Percentiles rank a stretch among this genome's conserved stretches.
These are phyloP conservation scores for Cheilosia vernalis DNA, from an alignment of 2,888 invertebrate genomes.

Conservation along the genomic window DNA sequence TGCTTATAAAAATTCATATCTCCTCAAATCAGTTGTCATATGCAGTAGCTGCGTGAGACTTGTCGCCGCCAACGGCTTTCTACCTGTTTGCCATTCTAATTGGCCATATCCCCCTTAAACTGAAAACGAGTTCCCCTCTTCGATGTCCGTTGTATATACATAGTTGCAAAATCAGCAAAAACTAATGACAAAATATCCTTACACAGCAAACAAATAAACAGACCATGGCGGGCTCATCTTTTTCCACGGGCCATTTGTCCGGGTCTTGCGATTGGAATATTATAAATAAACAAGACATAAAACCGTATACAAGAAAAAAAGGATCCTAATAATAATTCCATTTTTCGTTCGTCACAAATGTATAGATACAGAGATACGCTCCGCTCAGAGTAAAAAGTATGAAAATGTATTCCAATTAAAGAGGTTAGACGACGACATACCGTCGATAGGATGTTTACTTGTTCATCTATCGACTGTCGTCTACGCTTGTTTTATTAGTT, in stretches of 20 bases:
- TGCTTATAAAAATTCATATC: neutral
- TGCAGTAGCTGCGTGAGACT: no score
- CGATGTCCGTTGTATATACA: no score
- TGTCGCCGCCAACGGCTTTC: no score
- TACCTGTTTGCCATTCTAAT: no score
- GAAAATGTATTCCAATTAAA: conserved; percentile 74
- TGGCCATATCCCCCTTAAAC: no score
- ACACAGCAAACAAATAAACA: neutral
- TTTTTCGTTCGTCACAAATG: conserved; percentile 24
- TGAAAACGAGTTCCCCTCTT: no score
- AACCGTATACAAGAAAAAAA: conserved; percentile 21
- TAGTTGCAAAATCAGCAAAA: neutral
- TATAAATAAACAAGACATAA: conserved; percentile 74
- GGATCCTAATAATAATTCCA: conserved; percentile 62
- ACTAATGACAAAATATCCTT: neutral
- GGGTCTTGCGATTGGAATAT: conserved; percentile 49
- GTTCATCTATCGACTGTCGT: conserved; percentile 4
- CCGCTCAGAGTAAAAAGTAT: conserved; percentile 47
- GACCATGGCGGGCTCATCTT: neutral
- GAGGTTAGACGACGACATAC: conserved; percentile 69
- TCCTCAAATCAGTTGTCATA: no score
- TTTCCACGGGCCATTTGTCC: conserved; percentile 8
- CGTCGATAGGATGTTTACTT: conserved; percentile 62
- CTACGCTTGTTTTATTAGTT: conserved; percentile 57
- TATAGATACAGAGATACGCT: conserved; percentile 30